Evolutionary conservation across 2,888 invertebrate genomes (phyloP).

Genomic region (Thumatha senex): DNA sequence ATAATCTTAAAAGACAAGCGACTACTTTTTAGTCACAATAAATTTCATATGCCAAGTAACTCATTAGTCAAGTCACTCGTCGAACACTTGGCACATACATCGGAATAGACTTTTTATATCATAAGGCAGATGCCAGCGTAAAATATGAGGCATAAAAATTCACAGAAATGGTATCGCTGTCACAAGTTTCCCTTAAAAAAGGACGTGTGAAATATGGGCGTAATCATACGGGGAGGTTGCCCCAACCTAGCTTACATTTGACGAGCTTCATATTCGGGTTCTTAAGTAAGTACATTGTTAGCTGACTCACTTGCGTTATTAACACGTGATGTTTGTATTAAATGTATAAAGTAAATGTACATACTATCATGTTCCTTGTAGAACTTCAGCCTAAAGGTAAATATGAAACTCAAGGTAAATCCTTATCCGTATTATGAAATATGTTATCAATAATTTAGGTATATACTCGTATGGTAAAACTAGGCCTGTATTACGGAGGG

Average conservation of each 20-base stretch:
- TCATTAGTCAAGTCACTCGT: conserved; percentile 23
- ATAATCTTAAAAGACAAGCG: no score
- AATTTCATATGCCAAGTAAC: not conserved
- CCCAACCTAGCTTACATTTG: conserved; percentile 21
- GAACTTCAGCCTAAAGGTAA: not conserved
- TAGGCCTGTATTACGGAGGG: not conserved
- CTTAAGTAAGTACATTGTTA: conserved; percentile 6
- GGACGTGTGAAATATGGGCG: conserved; percentile 54
- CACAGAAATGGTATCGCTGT: conserved; percentile 52
- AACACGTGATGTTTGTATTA: conserved; percentile 3
- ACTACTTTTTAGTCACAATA: no score
- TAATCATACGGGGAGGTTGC: conserved; percentile 47
- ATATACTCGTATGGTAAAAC: not conserved
- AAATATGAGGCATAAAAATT: conserved; percentile 58
- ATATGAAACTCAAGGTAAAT: not conserved
- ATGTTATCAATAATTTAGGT: not conserved
- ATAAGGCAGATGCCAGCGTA: conserved; percentile 42
- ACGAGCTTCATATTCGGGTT: conserved; percentile 9
- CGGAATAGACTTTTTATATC: conserved; percentile 17
- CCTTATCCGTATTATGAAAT: not conserved
- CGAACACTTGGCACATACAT: conserved; percentile 1
- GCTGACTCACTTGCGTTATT: conserved; percentile 8
- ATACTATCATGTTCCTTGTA: not conserved
- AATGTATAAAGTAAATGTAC: not conserved
- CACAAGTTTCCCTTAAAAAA: conserved; percentile 51